phyloP scores from a whole-genome alignment of 2,888 invertebrate genomes.

The Eristalis intricaria region DNA sequence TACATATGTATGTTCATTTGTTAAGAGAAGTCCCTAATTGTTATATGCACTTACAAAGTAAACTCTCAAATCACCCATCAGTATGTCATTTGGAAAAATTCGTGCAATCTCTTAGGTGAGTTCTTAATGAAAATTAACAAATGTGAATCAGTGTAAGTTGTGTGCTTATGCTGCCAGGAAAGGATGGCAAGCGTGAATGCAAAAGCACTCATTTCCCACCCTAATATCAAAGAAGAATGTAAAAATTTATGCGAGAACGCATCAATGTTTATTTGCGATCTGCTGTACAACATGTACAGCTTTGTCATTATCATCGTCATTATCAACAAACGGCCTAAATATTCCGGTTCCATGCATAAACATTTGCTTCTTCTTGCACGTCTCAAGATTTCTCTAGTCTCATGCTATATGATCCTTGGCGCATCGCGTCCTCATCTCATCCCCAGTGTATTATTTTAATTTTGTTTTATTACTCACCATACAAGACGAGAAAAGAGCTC shows the following conservation, averaged over 20 bases:
- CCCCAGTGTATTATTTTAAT: constrained; percentile 72
- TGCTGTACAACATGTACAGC: constrained; percentile 56
- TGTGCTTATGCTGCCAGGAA: not conserved
- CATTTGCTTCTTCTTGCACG: constrained; percentile 64
- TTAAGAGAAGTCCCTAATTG: constrained; percentile 30
- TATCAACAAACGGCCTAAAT: constrained; percentile 71
- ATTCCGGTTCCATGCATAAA: constrained; percentile 70
- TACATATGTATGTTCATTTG: not conserved
- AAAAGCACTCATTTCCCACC: constrained; percentile 54
- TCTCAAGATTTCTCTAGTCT: constrained; percentile 52
- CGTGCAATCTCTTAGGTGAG: constrained; percentile 36
- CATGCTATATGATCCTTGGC: constrained; percentile 40
- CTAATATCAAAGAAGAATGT: constrained; percentile 41
- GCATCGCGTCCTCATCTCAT: constrained; percentile 51
- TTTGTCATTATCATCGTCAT: constrained; percentile 67
- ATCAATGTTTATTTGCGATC: constrained; percentile 71
- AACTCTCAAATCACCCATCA: constrained; percentile 60
- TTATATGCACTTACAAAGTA: constrained; percentile 58
- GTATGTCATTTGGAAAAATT: constrained; percentile 21
- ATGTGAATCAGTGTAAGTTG: not conserved
- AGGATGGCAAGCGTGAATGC: constrained; percentile 6
- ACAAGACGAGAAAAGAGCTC: constrained; percentile 30
- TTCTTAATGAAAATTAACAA: constrained; percentile 50
- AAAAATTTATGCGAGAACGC: constrained; percentile 65
- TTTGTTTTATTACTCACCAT: constrained; percentile 73